Evolutionary conservation across 2,888 invertebrate genomes (phyloP), one percentile per base, ranked within the genome.

Genomic region (Eupelmus urozonus): DNA sequence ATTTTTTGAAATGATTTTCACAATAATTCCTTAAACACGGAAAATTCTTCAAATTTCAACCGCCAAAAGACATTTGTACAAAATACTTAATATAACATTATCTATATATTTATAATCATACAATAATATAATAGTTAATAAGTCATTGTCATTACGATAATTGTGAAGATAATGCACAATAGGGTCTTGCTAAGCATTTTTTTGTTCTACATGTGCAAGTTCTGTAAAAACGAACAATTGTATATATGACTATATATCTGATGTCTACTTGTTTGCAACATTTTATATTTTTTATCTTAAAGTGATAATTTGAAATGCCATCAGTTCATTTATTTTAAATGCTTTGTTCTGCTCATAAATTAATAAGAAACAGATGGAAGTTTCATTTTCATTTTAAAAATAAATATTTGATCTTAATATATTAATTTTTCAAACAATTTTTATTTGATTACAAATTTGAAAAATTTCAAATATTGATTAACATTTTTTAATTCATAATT

Each of bases 11-110:
- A 69, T 65, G 29, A 42, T 75, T 73, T 63, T 51, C 27, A 74
- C 27, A 71, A 73, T 53, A 74, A 74, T 60, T 73, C 66, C 40
- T 69, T 71, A 69, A 67, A 13, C 70, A 75, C 67, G 70, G 74
- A 81, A 42, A 13, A 79, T 82, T 83, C 45, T 67, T 81, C 25
- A 57, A 80, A 83, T 82, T 84, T 83, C 82, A 86, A 85, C 79
- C 82, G 83, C 83, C 86, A 85, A 87, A 85, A 86, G 80, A 84
- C 83, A 82, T 87, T 86, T 87, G 85, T 88, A 88, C 87, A 88
- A 88, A 88, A 88, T 87, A 86, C 84, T 86, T 84, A 84, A 82
- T 84, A 82, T 82, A 86, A 84, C 83, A 81, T 82, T 82, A 81
- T 81, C 67, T 76, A 78, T 70, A 74, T 74, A 74, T 76, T 80